These are phyloP conservation scores for Cebidichthys violaceus DNA, from an alignment of 2,113 vertebrate species.

Conservation along the genomic window DNA sequence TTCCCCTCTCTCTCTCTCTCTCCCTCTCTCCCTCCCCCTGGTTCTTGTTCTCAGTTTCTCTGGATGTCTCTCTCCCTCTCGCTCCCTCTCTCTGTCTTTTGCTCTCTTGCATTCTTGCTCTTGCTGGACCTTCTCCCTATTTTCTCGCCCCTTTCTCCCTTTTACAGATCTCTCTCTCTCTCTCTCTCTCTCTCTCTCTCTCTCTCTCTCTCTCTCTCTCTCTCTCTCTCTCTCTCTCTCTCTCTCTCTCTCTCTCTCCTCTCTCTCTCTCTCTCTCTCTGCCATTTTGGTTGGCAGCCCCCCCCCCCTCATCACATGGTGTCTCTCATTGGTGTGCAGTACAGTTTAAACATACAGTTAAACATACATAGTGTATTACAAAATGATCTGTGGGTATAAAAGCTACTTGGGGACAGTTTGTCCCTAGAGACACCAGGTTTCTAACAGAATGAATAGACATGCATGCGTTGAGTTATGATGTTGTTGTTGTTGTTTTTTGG, in stretches of 20 bases:
- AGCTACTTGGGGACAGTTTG: background rate
- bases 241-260: background rate
- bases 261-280: too few species aligned
- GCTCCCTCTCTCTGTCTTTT: constrained; percentile 37
- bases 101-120: constrained; percentile 49
- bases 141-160: constrained; percentile 4
- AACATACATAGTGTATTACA: too few species aligned
- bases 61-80: constrained; percentile 37
- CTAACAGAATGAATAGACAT: background rate
- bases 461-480: background rate
- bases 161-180: background rate
- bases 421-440: background rate
- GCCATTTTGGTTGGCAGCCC: constrained; percentile 53
- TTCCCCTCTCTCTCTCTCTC: constrained; percentile 33
- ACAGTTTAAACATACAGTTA: constrained; percentile 10
- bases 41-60: constrained; percentile 58
- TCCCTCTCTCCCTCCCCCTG: constrained; percentile 16
- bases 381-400: background rate
- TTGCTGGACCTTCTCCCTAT: constrained; percentile 17
- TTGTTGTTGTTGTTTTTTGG: background rate
- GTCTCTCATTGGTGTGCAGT: constrained; percentile 1
- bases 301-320: constrained; percentile 28
- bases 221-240: background rate
- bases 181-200: background rate
- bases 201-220: background rate